Base-by-base conservation (phyloP, 2,113 vertebrate species). In the Sorex araneus region DNA sequence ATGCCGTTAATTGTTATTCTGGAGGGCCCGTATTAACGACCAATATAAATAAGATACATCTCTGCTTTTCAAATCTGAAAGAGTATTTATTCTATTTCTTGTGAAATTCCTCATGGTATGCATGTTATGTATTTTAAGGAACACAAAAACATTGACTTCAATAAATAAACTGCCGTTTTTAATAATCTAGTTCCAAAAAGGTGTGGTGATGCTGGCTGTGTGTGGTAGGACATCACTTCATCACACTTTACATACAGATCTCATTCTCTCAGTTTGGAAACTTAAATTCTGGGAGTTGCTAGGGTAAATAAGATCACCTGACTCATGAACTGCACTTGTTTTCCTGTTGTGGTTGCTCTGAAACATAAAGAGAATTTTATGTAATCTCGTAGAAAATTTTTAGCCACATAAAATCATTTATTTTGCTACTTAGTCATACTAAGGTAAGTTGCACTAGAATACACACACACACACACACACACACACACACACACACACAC, bases 61-160 rank as follows among this genome's bases (percentile, higher is more conserved):
- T 83, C 88, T 60, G 28, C 36, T 73, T 90, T 63, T 88, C 73
- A 80, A 32, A 60, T n/a, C 11, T 32, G 36, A 64, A 89, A 70
- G 16, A 50, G 66, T 11, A 36, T 82, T 71, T 67, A 71, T 73
- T n/a, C 32, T 64, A n/a, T 91, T 90, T 93, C 60, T 87, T 81
- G 47, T 45, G 81, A 87, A 88, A 9, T 50, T 2, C 6, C 60
- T 90, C 30, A 74, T 10, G 32, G 36, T 40, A 85, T 60, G 57
- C 21, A 60, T 60, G 11, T 8, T 66, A 0, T 23, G 43, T 30
- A 66, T 84, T 84, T 93, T 88, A 43, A 82, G 60, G 43, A 45
- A 43, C 15, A 66, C 70, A 80, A 88, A 73, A 15, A 30, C 90
- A 79, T 84, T 70, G 90, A 67, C 70, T 43, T 73, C 45, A 87